phyloP scores from a whole-genome alignment of 2,888 invertebrate species.

The Thalpophila matura region DNA sequence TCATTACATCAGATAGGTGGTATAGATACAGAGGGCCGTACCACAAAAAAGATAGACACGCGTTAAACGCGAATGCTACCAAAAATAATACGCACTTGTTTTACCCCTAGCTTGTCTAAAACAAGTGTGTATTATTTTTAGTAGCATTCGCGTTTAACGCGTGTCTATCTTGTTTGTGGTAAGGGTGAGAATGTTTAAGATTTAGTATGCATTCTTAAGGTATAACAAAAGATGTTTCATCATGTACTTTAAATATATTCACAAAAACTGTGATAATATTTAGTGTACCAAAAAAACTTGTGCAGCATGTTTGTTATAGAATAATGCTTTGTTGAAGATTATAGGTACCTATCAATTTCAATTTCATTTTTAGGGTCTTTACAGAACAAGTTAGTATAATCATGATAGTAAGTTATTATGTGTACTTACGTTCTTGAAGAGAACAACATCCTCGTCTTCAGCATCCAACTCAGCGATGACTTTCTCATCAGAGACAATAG shows the following conservation, averaged over 20 bases:
- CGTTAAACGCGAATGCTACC: too few relatives aligned
- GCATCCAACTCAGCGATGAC: constrained; percentile 95
- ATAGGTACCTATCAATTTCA: too few relatives aligned
- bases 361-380: too few relatives aligned
- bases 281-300: not conserved
- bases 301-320: not conserved
- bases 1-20: constrained; percentile 1
- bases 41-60: too few relatives aligned
- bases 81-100: too few relatives aligned
- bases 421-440: constrained; percentile 96
- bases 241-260: not conserved
- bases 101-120: too few relatives aligned
- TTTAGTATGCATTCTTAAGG: not conserved
- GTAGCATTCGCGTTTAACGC: too few relatives aligned
- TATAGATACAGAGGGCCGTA: not conserved
- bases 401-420: not conserved
- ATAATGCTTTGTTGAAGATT: not conserved
- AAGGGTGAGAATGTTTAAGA: too few relatives aligned
- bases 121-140: too few relatives aligned
- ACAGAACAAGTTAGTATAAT: not conserved
- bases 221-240: not conserved
- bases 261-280: constrained; percentile 7
- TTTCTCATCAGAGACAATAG: constrained; percentile 94
- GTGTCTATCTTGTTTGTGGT: too few relatives aligned
- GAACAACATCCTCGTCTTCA: constrained; percentile 94